Percentiles rank a stretch among this genome's conserved stretches.
Conservation (phyloP, 1,140 invertebrate species). For the Drosophila lini region DNA sequence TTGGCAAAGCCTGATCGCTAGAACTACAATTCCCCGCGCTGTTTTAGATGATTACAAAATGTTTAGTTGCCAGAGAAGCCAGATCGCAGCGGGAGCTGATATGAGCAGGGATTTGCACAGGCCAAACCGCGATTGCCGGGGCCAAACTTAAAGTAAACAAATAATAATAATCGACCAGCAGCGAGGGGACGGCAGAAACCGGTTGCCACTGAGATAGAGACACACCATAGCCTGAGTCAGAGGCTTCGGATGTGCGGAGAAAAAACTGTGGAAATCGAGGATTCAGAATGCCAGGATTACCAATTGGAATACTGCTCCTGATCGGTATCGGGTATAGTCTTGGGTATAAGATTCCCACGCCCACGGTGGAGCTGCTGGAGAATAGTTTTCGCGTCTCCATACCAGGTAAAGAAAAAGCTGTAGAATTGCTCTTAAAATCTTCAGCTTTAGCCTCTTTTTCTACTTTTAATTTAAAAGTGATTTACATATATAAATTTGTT, state of each 20-base stretch:
- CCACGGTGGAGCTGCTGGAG: constrained; percentile 49
- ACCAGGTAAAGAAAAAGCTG: constrained; percentile 52
- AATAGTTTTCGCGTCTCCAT: constrained; percentile 73
- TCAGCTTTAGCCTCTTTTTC: neutral
- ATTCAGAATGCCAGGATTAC: constrained; percentile 19
- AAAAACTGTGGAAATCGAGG: neutral
- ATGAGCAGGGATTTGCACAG: constrained; percentile 17
- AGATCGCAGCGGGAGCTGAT: constrained; percentile 13
- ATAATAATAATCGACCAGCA: constrained; percentile 23
- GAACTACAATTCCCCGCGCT: neutral
- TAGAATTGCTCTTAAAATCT: neutral
- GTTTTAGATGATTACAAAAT: constrained; percentile 13
- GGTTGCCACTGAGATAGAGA: constrained; percentile 23
- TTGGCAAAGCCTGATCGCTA: neutral
- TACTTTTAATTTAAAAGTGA: neutral
- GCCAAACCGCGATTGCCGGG: constrained; percentile 15
- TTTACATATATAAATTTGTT: neutral
- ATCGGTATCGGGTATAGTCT: neutral
- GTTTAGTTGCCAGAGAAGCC: constrained; percentile 9
- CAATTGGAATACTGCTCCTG: constrained; percentile 19
- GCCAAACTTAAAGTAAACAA: constrained; percentile 35
- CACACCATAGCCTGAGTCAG: constrained; percentile 36
- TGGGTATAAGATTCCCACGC: constrained; percentile 58
- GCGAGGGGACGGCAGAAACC: constrained; percentile 1
- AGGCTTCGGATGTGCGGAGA: constrained; percentile 19